Conservation (phyloP, 2,113 vertebrate genomes). For the Recurvirostra avosetta region DNA sequence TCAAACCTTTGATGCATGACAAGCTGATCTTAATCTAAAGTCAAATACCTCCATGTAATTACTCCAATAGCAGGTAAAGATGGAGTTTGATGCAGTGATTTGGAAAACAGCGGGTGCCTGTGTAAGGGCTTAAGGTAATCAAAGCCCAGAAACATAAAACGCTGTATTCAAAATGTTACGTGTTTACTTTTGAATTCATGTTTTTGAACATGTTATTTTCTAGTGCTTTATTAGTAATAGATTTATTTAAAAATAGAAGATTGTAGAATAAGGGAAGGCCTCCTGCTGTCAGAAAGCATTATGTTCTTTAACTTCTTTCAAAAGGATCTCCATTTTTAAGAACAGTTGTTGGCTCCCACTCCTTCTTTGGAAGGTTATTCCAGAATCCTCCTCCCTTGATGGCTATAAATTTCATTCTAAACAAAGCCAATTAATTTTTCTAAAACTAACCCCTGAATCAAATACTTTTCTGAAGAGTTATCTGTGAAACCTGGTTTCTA, state of each 20-base stretch:
- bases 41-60: background rate
- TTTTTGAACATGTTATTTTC: background rate
- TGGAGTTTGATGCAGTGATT: background rate
- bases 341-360: background rate
- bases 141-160: background rate
- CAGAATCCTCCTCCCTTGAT: background rate
- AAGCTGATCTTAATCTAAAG: conserved; percentile 4
- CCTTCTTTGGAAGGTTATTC: background rate
- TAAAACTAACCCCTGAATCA: background rate
- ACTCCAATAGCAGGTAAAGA: background rate
- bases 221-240: background rate
- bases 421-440: background rate
- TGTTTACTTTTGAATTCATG: background rate
- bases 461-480: background rate
- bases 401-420: background rate
- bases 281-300: background rate
- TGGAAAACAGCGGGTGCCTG: background rate
- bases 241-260: background rate
- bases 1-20: background rate
- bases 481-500: background rate
- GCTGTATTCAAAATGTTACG: background rate
- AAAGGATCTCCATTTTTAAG: background rate
- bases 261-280: background rate
- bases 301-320: background rate
- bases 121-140: background rate